phyloP scores from a whole-genome alignment of 2,888 invertebrate species.

The Scaptomyza tumidula region DNA sequence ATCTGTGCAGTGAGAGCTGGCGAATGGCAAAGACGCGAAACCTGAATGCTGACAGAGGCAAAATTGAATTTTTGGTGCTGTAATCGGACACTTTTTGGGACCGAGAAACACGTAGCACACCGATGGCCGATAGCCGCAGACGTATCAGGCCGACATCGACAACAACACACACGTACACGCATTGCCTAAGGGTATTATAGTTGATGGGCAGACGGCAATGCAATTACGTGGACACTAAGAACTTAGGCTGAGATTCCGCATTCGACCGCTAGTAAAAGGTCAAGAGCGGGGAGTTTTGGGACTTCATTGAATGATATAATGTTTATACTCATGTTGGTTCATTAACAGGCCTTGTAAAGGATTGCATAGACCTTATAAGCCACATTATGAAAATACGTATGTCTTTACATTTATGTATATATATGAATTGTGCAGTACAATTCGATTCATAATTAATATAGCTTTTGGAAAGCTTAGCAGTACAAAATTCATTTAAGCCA shows the following conservation, averaged over 20 bases:
- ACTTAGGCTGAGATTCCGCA: conserved; percentile 21
- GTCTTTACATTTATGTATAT: too few species aligned
- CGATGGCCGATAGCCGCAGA: conserved; percentile 15
- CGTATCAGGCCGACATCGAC: not conserved
- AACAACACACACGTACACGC: not conserved
- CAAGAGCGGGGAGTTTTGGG: not conserved
- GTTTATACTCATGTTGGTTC: not conserved
- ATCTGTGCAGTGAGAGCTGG: conserved; percentile 6
- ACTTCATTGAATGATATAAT: not conserved
- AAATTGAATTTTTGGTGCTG: conserved; percentile 37
- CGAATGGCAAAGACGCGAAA: conserved; percentile 2
- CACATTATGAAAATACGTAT: too few species aligned
- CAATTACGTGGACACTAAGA: conserved; percentile 32
- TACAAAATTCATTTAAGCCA: conserved; percentile 18
- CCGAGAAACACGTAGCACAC: conserved; percentile 24
- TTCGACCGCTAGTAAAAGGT: conserved; percentile 8
- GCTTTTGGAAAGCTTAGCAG: not conserved
- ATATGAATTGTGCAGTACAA: not conserved
- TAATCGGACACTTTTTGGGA: conserved; percentile 51
- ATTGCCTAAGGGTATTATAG: conserved; percentile 7
- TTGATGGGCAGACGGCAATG: conserved; percentile 32
- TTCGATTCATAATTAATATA: not conserved
- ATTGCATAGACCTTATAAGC: not conserved
- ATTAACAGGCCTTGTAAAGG: not conserved
- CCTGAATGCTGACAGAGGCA: conserved; percentile 16